These are phyloP conservation scores for Sinosuthora webbiana DNA, from an alignment of 2,113 vertebrate genomes.

Conservation along the genomic window DNA sequence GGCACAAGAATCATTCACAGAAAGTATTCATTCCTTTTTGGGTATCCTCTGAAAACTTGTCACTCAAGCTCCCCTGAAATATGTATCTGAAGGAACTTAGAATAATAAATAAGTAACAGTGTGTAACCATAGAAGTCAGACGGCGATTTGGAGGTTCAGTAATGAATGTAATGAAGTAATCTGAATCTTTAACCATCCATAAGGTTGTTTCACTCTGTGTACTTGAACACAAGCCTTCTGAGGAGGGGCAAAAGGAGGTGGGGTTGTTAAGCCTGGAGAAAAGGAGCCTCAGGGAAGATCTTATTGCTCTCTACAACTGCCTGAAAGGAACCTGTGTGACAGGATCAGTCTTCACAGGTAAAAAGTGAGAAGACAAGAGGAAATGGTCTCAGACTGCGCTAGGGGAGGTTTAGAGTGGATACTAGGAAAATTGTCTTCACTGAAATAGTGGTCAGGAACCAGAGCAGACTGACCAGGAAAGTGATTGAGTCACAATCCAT, in stretches of 20 bases:
- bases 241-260: neutral
- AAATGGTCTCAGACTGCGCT: rapidly evolving
- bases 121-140: neutral
- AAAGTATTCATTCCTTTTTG: neutral
- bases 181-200: neutral
- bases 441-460: neutral
- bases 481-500: neutral
- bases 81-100: neutral
- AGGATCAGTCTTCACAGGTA: too few relatives aligned
- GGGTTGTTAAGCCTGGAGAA: neutral
- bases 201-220: neutral
- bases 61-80: neutral
- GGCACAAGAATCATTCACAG: neutral
- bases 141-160: neutral
- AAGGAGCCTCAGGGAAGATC: neutral
- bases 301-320: neutral
- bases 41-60: neutral
- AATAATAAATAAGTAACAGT: neutral
- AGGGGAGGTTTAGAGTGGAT: neutral
- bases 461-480: neutral
- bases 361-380: neutral
- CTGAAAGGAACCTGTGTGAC: neutral
- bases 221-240: neutral
- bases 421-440: neutral
- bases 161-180: neutral